Conservation (phyloP, 2,113 vertebrate genomes). For the Stercorarius parasiticus region DNA sequence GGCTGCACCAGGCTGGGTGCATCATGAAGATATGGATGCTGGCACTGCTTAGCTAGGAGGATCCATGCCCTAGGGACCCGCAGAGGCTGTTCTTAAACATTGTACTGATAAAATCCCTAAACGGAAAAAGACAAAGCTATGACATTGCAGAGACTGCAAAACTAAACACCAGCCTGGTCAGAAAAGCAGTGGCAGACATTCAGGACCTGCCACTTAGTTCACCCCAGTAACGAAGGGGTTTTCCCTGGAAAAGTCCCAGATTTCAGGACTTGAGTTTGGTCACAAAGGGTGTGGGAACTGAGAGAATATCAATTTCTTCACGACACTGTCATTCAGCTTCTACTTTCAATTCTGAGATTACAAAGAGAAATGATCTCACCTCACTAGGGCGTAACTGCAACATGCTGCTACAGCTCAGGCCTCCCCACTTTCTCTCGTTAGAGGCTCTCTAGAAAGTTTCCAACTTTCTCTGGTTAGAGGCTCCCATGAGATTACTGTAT, state of each 20-base stretch:
- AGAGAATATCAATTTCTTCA: not conserved
- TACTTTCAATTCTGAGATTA: slow-evolving; percentile 3
- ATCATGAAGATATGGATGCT: not conserved
- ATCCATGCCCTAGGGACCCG: not conserved
- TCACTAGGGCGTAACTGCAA: not conserved
- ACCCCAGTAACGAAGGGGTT: not conserved
- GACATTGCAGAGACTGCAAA: not conserved
- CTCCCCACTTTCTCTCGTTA: not conserved
- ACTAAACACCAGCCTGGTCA: not conserved
- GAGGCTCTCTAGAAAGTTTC: not conserved
- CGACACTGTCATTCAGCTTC: not conserved
- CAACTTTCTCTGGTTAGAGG: not conserved
- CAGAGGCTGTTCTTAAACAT: not conserved
- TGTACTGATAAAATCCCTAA: not conserved
- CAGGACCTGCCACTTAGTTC: not conserved
- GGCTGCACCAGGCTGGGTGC: not conserved
- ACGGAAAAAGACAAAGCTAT: not conserved
- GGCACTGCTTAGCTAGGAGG: not conserved
- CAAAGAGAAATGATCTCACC: slow-evolving; percentile 40
- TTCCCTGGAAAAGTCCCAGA: not conserved
- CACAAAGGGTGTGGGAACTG: not conserved
- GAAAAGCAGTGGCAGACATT: not conserved
- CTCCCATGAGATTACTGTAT: not conserved
- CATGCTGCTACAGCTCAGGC: slow-evolving; percentile 37
- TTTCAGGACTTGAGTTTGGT: not conserved